Base-by-base conservation (phyloP, 2,113 vertebrate species). In the Triplophysa tibetana region DNA sequence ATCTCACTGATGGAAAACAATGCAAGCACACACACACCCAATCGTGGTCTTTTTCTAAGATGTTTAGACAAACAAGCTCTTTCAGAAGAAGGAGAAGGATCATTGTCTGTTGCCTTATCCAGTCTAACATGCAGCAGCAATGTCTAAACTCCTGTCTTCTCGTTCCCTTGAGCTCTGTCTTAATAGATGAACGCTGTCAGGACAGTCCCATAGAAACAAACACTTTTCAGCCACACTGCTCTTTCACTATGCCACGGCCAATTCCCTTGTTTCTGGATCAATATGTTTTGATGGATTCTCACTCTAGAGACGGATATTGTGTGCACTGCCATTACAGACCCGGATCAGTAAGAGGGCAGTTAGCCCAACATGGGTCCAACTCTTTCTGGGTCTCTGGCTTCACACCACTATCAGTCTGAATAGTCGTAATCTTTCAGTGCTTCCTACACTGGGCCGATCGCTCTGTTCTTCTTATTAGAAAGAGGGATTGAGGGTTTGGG, bases 281-380 rank as follows among this genome's bases (percentile, higher is more conserved):
- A 93, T 93, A 92, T 92, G 90, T 92, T 93, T 91, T 93, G 93
- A 93, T 92, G 92, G 91, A 93, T 93, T 91, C 90, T 90, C 87
- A 85, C 87, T 89, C 87, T 88, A 77, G 88, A 88, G 90, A 89
- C 89, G 90, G 92, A 92, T 92, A 91, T 93, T 91, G 90, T 93
- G 89, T 87, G 87, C 91, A 90, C 90, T 90, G 89, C 91, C 90
- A 92, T 92, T 91, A 92, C 81, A 58, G 77, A 70, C 67, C 61
- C 33, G 67, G 76, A 81, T 78, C 82, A 23, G 75, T 90, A 88
- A 88, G 76, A 92, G 85, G 91, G 89, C 92, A 93, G 91, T 93
- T 93, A 92, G 91, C 90, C 87, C 92, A 92, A 92, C 90, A 87
- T 92, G 91, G 92, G 91, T 90, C 89, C 88, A 84, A 88, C 89